phyloP scores from a whole-genome alignment of 1,140 invertebrate genomes.

The Planococcus citri region DNA sequence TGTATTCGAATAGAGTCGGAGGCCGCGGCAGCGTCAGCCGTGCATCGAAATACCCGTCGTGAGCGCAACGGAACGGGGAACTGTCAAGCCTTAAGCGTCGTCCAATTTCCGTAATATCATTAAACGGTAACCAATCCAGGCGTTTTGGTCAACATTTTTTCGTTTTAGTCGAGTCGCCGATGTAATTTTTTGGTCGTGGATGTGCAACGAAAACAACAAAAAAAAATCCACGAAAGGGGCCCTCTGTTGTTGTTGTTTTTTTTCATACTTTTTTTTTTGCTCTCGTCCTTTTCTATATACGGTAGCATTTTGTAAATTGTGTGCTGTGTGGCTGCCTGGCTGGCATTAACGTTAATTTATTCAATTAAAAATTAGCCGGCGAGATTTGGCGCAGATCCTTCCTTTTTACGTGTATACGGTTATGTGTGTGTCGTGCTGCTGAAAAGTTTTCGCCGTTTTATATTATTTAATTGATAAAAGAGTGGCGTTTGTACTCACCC shows the following conservation, averaged over 20 bases:
- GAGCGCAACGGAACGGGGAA: neutral
- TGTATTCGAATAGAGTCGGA: neutral
- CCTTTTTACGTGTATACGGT: neutral
- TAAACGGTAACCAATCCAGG: conserved; percentile 17
- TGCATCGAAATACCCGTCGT: neutral
- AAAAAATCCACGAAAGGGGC: conserved; percentile 6
- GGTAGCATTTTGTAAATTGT: neutral
- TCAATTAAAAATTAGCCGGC: neutral
- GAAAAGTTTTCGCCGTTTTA: neutral
- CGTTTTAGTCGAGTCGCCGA: neutral
- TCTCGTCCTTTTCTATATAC: neutral
- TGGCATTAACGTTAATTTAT: neutral
- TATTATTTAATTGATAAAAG: conserved; percentile 1
- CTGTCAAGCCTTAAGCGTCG: conserved; percentile 9
- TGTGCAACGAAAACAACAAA: too few relatives aligned
- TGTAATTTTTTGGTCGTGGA: neutral
- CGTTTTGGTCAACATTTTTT: conserved; percentile 12
- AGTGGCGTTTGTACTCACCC: neutral
- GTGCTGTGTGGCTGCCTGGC: too few relatives aligned
- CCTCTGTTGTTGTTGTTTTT: too few relatives aligned
- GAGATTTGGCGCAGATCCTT: neutral
- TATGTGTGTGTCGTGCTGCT: neutral
- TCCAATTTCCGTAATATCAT: conserved; percentile 18
- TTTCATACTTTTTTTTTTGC: neutral
- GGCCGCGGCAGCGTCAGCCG: neutral